Base-by-base conservation (phyloP, 37 sponge, comb jelly and placozoan genomes). In the Hexactinellida sp. region DNA sequence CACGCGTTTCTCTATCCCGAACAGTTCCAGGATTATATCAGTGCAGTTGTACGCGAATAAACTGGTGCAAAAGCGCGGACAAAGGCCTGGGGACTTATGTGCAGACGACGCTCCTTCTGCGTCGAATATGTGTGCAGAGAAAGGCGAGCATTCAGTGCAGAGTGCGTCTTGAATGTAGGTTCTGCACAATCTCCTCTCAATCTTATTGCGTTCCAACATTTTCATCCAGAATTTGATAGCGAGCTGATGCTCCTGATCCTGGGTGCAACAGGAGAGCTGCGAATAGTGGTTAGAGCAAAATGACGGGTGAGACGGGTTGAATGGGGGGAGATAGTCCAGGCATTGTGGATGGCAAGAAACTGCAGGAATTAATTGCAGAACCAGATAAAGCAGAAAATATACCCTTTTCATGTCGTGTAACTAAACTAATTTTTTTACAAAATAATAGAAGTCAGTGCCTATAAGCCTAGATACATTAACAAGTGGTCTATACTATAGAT, bases 71-170 rank as follows among this genome's bases (percentile, higher is more conserved):
- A 87, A 93, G 36, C 35, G 38, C 13, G 39, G 54, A 71, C 93
- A 93, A 28, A 93, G 86, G 36, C 88, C 82, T 0, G 93, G 93
- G 82, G 87, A 87, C 24, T 37, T 1, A 0, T 85, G 36, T 0
- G 38, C 86, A 0, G 47, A 38, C 0, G 71, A 36, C 0, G 38
- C 71, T 0, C 37, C 85, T 28, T 91, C 91, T 1, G 88, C 84
- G 24, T 93, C 91, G 51, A 83, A 91, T 47, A 93, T 85, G 82
- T 93, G 93, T 24, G 91, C 87, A 0, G 93, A 89, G 38, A 87
- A 93, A 0, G 93, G 93, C 0, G 91, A 90, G 55, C 93, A 93
- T 0, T 36, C n/a, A 21, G 85, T 55, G 63, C 93, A 93, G 51
- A 86, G 41, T 24, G 90, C 88, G 21, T 91, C 85, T 36, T 54